Percentiles rank a stretch among this genome's conserved stretches.
Conservation (phyloP, 2,888 invertebrate species). For the Drosophila longiperda region DNA sequence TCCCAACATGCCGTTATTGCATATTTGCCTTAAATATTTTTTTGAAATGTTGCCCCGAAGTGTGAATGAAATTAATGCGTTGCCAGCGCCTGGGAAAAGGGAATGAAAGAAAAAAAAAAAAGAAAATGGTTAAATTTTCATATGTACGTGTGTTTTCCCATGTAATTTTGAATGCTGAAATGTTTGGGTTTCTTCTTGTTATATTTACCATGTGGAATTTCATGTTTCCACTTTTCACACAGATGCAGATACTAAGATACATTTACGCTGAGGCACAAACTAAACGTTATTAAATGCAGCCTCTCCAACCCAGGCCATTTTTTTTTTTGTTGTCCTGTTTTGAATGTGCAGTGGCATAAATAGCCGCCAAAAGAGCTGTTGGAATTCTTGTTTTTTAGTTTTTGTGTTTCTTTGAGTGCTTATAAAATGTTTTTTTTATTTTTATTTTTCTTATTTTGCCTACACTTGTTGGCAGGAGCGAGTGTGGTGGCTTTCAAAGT, state of each 20-base stretch:
- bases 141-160: constrained; percentile 63
- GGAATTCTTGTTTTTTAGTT: constrained; percentile 15
- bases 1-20: constrained; percentile 81
- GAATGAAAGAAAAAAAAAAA: constrained; percentile 3
- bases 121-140: constrained; percentile 64
- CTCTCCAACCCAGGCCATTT: constrained; percentile 33
- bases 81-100: constrained; percentile 51
- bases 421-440: constrained; percentile 19
- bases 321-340: constrained; percentile 27
- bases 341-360: constrained; percentile 59
- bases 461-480: constrained; percentile 42
- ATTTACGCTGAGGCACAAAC: constrained; percentile 36
- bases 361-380: constrained; percentile 53
- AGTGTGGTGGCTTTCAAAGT: constrained; percentile 8
- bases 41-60: constrained; percentile 63
- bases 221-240: constrained; percentile 58
- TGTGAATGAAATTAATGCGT: constrained; percentile 83
- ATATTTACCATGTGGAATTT: constrained; percentile 49
- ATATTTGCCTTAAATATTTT: constrained; percentile 77
- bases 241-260: constrained; percentile 60
- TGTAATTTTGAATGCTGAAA: constrained; percentile 58
- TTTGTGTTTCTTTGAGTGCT: constrained; percentile 54
- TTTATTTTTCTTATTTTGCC: constrained; percentile 53
- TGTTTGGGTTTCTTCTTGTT: constrained; percentile 50
- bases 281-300: constrained; percentile 80